These are phyloP conservation scores for Cosmorhoe ocellata DNA, from an alignment of 2,888 invertebrate genomes.

Conservation along the genomic window DNA sequence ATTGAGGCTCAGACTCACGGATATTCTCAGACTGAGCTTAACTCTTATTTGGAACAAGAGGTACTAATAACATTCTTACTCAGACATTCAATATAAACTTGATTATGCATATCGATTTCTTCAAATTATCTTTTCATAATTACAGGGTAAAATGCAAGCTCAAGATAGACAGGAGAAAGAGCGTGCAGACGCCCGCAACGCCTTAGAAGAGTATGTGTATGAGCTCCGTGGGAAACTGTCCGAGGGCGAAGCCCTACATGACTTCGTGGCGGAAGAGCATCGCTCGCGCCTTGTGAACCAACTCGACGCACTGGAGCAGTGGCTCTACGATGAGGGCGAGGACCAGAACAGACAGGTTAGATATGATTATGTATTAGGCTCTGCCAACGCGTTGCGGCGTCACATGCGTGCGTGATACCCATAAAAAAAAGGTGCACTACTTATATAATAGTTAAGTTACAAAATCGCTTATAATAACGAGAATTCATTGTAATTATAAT, in stretches of 20 bases:
- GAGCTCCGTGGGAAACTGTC: conserved; percentile 95
- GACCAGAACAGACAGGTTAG: conserved; percentile 87
- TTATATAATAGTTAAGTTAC: too few relatives aligned
- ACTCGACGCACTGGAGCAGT: conserved; percentile 94
- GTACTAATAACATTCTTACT: conserved; percentile 56
- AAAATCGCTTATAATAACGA: too few relatives aligned
- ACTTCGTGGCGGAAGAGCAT: conserved; percentile 88
- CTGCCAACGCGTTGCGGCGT: too few relatives aligned
- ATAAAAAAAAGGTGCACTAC: too few relatives aligned
- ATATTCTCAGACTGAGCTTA: conserved; percentile 87
- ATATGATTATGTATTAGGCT: too few relatives aligned
- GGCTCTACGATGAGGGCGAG: conserved; percentile 98
- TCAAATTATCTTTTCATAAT: neutral
- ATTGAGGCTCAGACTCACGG: conserved; percentile 90
- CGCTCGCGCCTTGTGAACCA: conserved; percentile 83
- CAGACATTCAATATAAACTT: too few relatives aligned
- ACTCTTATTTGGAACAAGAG: conserved; percentile 90
- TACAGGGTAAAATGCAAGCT: conserved; percentile 89
- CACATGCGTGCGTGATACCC: too few relatives aligned
- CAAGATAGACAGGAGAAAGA: conserved; percentile 97
- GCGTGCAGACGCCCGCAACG: conserved; percentile 97
- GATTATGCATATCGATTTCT: too few relatives aligned
- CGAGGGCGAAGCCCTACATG: conserved; percentile 88
- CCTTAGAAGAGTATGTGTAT: conserved; percentile 99
- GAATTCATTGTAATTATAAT: too few relatives aligned